A percentile compares a stretch with the other conserved stretches of the same genome.
phyloP scores from a whole-genome alignment of 1,140 invertebrate species.

The Schlechtendalia chinensis region DNA sequence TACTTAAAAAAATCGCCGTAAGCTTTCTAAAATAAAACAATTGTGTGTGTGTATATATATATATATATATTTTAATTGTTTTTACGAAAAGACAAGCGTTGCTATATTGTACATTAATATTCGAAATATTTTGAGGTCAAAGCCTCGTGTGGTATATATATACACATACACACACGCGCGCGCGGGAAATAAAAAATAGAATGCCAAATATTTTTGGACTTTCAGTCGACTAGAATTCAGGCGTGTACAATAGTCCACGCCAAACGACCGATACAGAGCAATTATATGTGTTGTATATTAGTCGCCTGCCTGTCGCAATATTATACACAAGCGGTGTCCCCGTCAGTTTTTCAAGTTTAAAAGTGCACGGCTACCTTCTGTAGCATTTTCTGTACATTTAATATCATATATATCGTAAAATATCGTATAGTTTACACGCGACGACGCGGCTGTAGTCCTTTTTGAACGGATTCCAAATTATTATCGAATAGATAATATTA shows the following conservation, averaged over 20 bases:
- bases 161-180: neutral
- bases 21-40: constrained; percentile 4
- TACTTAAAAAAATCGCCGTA: neutral
- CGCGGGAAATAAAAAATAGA: neutral
- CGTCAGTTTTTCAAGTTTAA: constrained; percentile 25
- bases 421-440: neutral
- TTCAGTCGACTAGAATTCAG: neutral
- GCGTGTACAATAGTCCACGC: neutral
- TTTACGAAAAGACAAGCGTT: neutral
- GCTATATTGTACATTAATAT: neutral
- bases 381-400: no score
- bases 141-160: neutral
- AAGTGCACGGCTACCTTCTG: constrained; percentile 3
- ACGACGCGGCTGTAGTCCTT: neutral
- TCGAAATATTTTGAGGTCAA: constrained; percentile 35
- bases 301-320: neutral
- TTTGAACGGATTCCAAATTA: neutral
- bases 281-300: neutral
- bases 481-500: neutral
- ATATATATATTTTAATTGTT: neutral
- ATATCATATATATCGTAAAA: no score
- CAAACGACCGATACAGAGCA: neutral
- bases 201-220: constrained; percentile 28
- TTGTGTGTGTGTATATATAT: neutral
- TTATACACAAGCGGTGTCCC: no score